Percentiles rank a stretch among this genome's conserved stretches.
Evolutionary conservation across 2,113 vertebrate species (phyloP).

Genomic region (Sander vitreus): DNA sequence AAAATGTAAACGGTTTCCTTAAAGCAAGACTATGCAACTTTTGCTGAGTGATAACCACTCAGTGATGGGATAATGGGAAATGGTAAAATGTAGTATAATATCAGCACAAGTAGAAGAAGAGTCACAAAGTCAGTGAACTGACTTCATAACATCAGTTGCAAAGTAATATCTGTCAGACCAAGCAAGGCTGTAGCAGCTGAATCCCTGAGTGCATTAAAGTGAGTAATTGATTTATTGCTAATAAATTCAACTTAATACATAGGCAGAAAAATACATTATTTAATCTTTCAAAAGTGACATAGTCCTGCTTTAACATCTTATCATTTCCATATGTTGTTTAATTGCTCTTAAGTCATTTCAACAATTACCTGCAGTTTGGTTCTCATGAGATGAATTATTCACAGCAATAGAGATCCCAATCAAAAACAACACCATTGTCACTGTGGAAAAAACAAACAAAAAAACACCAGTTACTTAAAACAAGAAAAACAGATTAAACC

Average conservation of each 20-base stretch:
- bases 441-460: constrained; percentile 53
- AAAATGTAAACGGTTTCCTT: not conserved
- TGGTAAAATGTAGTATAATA: not conserved
- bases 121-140: not conserved
- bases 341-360: not conserved
- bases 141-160: not conserved
- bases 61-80: not conserved
- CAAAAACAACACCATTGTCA: constrained; percentile 86
- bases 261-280: not conserved
- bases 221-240: not conserved
- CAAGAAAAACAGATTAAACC: not conserved
- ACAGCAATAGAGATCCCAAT: constrained; percentile 75
- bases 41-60: too few relatives aligned
- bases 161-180: not conserved
- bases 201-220: not conserved
- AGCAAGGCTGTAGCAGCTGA: not conserved
- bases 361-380: constrained; percentile 81
- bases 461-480: not conserved
- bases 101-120: not conserved
- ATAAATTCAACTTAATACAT: not conserved
- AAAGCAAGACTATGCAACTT: not conserved
- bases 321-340: not conserved
- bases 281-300: not conserved
- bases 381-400: constrained; percentile 80
- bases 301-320: not conserved